Conservation (phyloP, 2,888 invertebrate species). For the Diaperis boleti region DNA sequence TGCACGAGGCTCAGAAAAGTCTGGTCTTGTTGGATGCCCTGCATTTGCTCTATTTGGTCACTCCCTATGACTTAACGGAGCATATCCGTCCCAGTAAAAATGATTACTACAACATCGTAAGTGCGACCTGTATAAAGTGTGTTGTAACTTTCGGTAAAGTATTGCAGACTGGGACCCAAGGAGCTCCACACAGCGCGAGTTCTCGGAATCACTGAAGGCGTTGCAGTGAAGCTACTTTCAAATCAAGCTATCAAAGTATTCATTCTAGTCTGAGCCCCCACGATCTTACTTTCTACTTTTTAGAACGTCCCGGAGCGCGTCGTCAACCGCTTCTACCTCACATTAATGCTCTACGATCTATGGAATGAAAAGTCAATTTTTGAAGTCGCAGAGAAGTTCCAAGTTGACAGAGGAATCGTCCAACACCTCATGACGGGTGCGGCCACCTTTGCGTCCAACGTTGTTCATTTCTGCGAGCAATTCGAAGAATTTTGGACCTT, state of each 20-base stretch:
- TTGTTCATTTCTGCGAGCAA: conserved; percentile 84
- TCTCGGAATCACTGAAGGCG: conserved; percentile 83
- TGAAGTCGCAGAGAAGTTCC: conserved; percentile 77
- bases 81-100: conserved; percentile 69
- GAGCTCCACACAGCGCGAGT: conserved; percentile 79
- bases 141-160: conserved; percentile 64
- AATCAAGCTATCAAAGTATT: conserved; percentile 74
- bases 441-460: conserved; percentile 79
- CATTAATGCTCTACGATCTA: conserved; percentile 85
- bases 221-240: conserved; percentile 76
- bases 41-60: conserved; percentile 89
- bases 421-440: conserved; percentile 81
- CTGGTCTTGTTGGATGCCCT: conserved; percentile 84
- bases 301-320: conserved; percentile 73
- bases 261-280: conserved; percentile 5
- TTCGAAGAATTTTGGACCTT: conserved; percentile 87
- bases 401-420: conserved; percentile 80
- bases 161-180: conserved; percentile 72
- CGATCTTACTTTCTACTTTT: too few relatives aligned
- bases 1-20: conserved; percentile 78
- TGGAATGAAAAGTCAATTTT: conserved; percentile 78
- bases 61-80: conserved; percentile 78
- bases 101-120: conserved; percentile 73
- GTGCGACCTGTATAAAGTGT: neutral
- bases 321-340: conserved; percentile 86